phyloP scores from a whole-genome alignment of 2,797 vertebrate genomes.

The Brachyalestes nurse region DNA sequence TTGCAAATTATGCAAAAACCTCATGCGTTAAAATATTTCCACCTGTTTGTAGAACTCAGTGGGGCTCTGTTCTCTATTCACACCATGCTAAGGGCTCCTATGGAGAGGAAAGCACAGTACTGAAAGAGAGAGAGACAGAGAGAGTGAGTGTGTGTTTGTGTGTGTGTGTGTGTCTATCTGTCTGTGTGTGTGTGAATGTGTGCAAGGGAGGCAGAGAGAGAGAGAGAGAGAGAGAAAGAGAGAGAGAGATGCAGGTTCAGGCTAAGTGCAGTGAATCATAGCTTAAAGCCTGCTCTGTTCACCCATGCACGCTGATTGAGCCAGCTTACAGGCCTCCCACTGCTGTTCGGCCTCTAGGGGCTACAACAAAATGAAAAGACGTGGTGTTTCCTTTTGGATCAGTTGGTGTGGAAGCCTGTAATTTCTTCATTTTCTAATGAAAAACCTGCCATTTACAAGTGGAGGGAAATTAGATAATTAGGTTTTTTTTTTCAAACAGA shows the following conservation, averaged over 20 bases:
- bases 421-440: constrained; percentile 31
- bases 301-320: constrained; percentile 57
- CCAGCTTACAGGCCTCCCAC: constrained; percentile 56
- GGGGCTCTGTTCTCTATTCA: neutral
- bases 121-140: too few relatives aligned
- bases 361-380: constrained; percentile 47
- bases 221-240: neutral
- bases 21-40: constrained; percentile 9
- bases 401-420: constrained; percentile 24
- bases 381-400: constrained; percentile 31
- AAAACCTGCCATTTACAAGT: constrained; percentile 4
- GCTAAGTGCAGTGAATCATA: constrained; percentile 50
- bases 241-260: constrained; percentile 35
- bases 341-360: constrained; percentile 48
- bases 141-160: neutral
- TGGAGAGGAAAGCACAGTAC: constrained; percentile 13
- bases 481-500: neutral
- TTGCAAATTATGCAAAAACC: constrained; percentile 1
- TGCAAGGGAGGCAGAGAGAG: neutral
- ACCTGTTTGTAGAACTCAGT: constrained; percentile 2
- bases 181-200: neutral
- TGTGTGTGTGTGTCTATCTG: neutral
- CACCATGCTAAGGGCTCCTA: constrained; percentile 20
- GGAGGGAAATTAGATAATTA: neutral
- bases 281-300: constrained; percentile 53